Evolutionary conservation across 2,113 vertebrate genomes (phyloP), one percentile per base, ranked within the genome.

Genomic region (Petromus typicus): DNA sequence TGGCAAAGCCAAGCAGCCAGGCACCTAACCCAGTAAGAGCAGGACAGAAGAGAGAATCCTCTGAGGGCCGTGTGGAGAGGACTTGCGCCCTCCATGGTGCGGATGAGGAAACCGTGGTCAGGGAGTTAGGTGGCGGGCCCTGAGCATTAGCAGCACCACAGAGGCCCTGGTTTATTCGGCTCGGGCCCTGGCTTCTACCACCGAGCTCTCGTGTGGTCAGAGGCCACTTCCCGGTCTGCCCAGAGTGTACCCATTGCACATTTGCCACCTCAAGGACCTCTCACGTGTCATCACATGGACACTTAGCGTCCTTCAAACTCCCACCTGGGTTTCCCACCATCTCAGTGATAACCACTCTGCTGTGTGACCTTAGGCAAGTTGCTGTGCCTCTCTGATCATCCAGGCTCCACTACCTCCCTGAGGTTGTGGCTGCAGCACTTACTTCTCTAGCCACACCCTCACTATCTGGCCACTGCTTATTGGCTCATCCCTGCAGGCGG

Each of bases 341-440:
- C 34, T 23, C 6, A 56, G 22, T 54, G 10, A 12, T 32, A 17
- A 45, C 34, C 20, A 20, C 71, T 14, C 18, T 48, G 61, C 90
- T 91, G 57, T 80, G 90, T 88, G 83, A 34, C 23, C 57, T 17
- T 2, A 8, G 34, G 59, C 51, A 23, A 48, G 64, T 7, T 32
- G n/a, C 90, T 64, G 32, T n/a, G 71, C 61, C 71, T 80, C 63
- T 78, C 94, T 73, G 86, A 59, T 54, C 86, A 78, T 43, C 61
- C 22, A 20, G 89, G 27, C 32, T 79, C 13, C 11, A 6, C 14
- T 1, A 2, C 32, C n/a, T 45, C 23, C 23, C 0, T 13, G 56
- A 56, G 67, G 37, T 64, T 57, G 5, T 4, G 3, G 75, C 79
- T 61, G 59, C 27, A 43, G 18, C 30, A 1, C 13, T 12, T 0